Conservation (phyloP, 2,113 vertebrate species). For the Anarhynchus alexandrinus region DNA sequence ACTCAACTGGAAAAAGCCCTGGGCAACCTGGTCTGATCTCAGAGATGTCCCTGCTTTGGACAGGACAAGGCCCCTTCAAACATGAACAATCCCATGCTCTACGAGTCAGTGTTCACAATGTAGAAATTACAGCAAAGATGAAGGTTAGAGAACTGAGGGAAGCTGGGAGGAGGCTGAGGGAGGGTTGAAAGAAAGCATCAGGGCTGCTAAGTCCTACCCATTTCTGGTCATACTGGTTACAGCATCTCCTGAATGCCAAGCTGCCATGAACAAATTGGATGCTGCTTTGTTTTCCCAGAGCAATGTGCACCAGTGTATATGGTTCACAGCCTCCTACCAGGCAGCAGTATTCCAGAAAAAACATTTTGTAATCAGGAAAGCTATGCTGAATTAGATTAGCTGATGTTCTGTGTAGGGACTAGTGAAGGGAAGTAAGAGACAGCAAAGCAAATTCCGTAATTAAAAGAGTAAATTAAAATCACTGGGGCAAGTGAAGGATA, state of each 20-base stretch:
- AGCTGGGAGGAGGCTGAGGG: not conserved
- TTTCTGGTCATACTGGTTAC: not conserved
- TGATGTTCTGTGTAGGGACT: not conserved
- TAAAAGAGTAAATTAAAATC: conserved; percentile 11
- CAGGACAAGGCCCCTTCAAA: not conserved
- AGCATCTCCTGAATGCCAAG: not conserved
- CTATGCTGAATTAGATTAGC: not conserved
- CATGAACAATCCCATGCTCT: not conserved
- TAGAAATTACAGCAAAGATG: not conserved
- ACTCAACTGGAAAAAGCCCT: not conserved
- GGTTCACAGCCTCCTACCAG: not conserved
- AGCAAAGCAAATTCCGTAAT: not conserved
- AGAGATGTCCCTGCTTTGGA: not conserved
- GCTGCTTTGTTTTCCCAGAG: not conserved
- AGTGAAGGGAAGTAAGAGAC: not conserved
- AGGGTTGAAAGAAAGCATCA: not conserved
- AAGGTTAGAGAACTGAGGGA: not conserved
- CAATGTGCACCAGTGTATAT: too few relatives aligned
- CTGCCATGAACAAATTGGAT: fast-evolving
- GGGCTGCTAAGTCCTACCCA: not conserved
- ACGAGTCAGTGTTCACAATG: not conserved
- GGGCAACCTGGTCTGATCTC: not conserved
- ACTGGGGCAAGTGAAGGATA: not conserved
- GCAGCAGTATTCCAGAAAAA: not conserved
- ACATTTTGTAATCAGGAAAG: not conserved